A percentile compares a stretch with the other conserved stretches of the same genome.
phyloP scores from a whole-genome alignment of 2,113 vertebrate genomes.

The Vulpes vulpes region DNA sequence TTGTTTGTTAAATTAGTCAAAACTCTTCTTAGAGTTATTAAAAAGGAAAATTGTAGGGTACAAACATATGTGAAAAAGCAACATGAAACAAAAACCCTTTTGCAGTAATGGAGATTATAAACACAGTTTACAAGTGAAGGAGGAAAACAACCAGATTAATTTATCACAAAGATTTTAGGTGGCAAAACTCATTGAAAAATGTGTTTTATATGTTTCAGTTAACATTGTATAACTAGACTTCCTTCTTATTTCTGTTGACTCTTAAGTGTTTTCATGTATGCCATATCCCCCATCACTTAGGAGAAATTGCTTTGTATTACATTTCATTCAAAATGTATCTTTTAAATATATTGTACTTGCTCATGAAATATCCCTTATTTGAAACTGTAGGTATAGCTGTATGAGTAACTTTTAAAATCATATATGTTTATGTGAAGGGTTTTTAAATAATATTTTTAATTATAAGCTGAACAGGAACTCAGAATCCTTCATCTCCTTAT shows the following conservation, averaged over 20 bases:
- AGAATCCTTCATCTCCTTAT: neutral
- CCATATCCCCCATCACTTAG: neutral
- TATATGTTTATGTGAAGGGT: neutral
- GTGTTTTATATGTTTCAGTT: neutral
- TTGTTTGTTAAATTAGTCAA: neutral
- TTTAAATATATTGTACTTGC: neutral
- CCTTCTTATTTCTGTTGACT: neutral
- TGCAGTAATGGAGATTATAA: neutral
- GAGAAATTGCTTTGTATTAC: neutral
- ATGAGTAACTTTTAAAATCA: slow-evolving; percentile 21
- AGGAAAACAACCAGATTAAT: neutral
- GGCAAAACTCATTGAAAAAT: slow-evolving; percentile 21
- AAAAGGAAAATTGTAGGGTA: neutral
- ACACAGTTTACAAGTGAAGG: neutral
- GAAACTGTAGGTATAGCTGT: neutral
- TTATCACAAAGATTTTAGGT: neutral
- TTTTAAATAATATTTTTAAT: slow-evolving; percentile 35
- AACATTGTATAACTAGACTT: neutral
- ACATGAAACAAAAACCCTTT: neutral
- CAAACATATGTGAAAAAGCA: neutral
- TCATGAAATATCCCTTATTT: neutral
- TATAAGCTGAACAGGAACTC: neutral
- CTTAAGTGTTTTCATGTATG: neutral
- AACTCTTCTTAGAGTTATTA: neutral
- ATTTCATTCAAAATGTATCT: slow-evolving; percentile 40